phyloP scores from a whole-genome alignment of 2,113 vertebrate species.

The Micromys minutus region DNA sequence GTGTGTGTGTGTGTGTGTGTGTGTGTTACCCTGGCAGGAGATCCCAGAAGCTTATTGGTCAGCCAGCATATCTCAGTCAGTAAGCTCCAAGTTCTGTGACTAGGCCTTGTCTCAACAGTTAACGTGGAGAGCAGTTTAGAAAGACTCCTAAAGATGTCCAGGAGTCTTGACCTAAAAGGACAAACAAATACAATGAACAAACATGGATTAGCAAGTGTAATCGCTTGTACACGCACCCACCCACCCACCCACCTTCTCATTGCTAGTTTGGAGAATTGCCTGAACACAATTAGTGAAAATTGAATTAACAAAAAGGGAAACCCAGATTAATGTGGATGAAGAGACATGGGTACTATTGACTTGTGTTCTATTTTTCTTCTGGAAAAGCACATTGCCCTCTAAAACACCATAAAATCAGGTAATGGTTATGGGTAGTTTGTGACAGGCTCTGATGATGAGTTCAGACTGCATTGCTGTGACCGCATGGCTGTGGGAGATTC shows the following conservation, averaged over 20 bases:
- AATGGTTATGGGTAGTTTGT: slow-evolving; percentile 28
- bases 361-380: not conserved
- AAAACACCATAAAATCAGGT: not conserved
- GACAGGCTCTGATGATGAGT: not conserved
- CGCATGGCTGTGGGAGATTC: not conserved
- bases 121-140: not conserved
- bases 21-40: not conserved
- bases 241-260: not conserved
- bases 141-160: not conserved
- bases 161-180: no score
- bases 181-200: not conserved
- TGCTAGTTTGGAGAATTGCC: slow-evolving; percentile 25
- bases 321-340: slow-evolving; percentile 6
- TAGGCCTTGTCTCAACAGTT: not conserved
- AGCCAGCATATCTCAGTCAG: not conserved
- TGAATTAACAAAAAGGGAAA: slow-evolving; percentile 38
- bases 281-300: not conserved
- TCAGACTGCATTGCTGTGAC: not conserved
- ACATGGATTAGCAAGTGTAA: not conserved
- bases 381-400: not conserved
- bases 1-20: no score
- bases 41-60: not conserved
- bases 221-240: no score
- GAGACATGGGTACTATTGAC: not conserved
- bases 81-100: not conserved